These are phyloP conservation scores for Drosophila prostipennis DNA, from an alignment of 2,888 invertebrate genomes.

Conservation along the genomic window DNA sequence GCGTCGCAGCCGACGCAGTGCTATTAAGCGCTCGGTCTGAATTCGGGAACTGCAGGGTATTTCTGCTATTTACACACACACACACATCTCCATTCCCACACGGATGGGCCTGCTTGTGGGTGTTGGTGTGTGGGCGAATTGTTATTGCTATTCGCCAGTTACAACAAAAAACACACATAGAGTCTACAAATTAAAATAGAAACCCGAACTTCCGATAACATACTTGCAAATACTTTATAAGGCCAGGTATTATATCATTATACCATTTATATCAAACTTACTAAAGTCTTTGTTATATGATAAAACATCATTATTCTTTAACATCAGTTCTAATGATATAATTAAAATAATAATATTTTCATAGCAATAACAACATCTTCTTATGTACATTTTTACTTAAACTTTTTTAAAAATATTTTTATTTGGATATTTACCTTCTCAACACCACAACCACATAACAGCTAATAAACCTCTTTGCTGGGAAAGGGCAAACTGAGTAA, in stretches of 20 bases:
- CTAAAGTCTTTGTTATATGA: too few relatives aligned
- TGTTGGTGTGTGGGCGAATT: slow-evolving; percentile 30
- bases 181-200: slow-evolving; percentile 37
- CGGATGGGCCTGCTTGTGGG: not conserved
- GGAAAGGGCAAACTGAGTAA: slow-evolving; percentile 20
- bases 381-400: too few relatives aligned
- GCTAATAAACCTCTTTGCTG: slow-evolving; percentile 1
- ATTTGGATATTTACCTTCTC: not conserved
- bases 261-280: too few relatives aligned
- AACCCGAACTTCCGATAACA: slow-evolving; percentile 15
- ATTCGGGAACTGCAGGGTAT: too few relatives aligned
- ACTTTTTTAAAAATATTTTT: too few relatives aligned
- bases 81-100: not conserved
- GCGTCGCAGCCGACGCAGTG: too few relatives aligned
- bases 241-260: not conserved
- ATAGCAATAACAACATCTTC: too few relatives aligned
- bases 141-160: slow-evolving; percentile 37
- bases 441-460: not conserved
- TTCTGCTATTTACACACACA: slow-evolving; percentile 47
- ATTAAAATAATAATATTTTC: too few relatives aligned
- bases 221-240: not conserved
- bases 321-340: too few relatives aligned
- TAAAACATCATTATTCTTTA: too few relatives aligned
- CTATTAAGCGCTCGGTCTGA: too few relatives aligned
- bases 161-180: slow-evolving; percentile 33